These are phyloP conservation scores for Hoplodrina ambigua DNA, from an alignment of 2,888 invertebrate species.

Conservation along the genomic window DNA sequence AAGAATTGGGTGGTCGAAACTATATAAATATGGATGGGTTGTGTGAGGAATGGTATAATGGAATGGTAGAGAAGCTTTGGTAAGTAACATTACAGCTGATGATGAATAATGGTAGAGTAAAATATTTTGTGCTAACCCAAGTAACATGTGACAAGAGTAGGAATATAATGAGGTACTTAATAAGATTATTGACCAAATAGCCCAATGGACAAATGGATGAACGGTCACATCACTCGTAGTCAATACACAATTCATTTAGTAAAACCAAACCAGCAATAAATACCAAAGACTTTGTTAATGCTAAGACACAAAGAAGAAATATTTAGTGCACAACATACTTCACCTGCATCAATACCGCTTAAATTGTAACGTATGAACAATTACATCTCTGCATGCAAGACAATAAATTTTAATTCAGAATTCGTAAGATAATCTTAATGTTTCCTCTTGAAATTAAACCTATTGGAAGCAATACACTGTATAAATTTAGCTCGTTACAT, in stretches of 20 bases:
- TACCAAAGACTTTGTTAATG: not conserved
- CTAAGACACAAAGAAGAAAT: not conserved
- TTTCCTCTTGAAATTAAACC: constrained; percentile 50
- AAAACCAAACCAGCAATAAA: not conserved
- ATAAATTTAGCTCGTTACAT: constrained; percentile 50
- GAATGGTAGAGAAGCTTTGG: not conserved
- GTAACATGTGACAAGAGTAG: too few relatives aligned
- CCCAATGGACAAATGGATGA: not conserved
- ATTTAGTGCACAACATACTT: not conserved
- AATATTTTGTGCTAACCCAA: too few relatives aligned
- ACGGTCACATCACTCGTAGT: not conserved
- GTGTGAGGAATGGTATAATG: not conserved
- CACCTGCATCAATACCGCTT: not conserved
- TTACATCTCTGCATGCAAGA: constrained; percentile 1
- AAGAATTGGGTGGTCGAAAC: not conserved
- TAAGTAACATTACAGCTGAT: not conserved
- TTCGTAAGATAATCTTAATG: constrained; percentile 44
- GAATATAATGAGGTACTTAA: not conserved
- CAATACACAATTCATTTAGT: not conserved
- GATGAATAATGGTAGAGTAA: not conserved
- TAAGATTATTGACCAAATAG: too few relatives aligned
- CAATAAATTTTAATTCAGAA: constrained; percentile 23
- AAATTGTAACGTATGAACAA: constrained; percentile 8
- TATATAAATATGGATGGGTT: not conserved
- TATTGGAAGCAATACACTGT: constrained; percentile 24